These are phyloP conservation scores for Cyclargus thomasi DNA, from an alignment of 1,140 invertebrate genomes.

Conservation along the genomic window DNA sequence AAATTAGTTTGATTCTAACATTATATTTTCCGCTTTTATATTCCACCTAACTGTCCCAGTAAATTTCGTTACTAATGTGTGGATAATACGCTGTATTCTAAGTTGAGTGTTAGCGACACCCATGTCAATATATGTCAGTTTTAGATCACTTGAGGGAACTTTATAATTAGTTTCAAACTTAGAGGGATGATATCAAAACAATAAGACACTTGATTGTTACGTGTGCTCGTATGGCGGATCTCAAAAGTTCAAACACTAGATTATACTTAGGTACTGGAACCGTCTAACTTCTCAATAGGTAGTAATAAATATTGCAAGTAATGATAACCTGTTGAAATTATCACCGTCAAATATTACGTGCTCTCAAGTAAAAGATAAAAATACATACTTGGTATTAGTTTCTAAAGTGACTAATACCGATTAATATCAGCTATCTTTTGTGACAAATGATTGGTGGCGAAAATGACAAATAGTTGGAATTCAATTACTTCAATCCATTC, in stretches of 20 bases:
- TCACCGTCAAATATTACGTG: no score
- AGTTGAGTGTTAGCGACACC: slow-evolving; percentile 12
- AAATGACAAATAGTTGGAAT: no score
- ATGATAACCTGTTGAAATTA: no score
- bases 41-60: background rate
- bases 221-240: background rate
- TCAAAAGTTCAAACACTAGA: background rate
- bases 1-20: no score
- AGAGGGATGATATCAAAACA: slow-evolving; percentile 16
- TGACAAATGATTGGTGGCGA: no score
- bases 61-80: background rate
- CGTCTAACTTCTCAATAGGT: no score
- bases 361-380: no score
- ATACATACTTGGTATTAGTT: no score
- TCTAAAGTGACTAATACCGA: no score
- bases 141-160: slow-evolving; percentile 14
- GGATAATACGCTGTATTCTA: background rate
- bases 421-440: no score
- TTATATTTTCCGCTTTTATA: background rate
- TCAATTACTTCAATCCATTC: no score
- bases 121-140: slow-evolving; percentile 20
- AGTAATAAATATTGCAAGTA: no score
- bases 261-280: background rate
- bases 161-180: slow-evolving; percentile 23
- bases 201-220: slow-evolving; percentile 16